Conservation (phyloP, 1,140 invertebrate genomes). For the Saccostrea echinata region DNA sequence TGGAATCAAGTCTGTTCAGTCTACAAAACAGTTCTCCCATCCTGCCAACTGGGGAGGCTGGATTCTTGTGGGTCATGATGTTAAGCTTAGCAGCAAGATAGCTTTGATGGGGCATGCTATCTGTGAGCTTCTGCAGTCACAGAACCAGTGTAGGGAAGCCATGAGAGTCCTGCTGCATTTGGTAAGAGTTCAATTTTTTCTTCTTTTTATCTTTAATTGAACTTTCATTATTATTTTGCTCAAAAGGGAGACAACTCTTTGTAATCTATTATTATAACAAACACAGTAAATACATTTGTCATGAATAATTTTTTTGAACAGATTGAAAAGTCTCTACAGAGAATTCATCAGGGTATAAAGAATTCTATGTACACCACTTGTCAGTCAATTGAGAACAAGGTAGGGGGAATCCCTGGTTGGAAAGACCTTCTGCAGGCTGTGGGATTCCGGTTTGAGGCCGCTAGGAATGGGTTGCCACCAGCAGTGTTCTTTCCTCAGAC, state of each 20-base stretch:
- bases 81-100: conserved; percentile 92
- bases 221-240: no score
- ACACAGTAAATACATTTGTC: no score
- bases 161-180: conserved; percentile 83
- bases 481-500: conserved; percentile 98
- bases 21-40: conserved; percentile 96
- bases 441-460: conserved; percentile 96
- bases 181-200: conserved; percentile 73
- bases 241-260: no score
- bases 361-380: conserved; percentile 99
- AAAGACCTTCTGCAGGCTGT: conserved; percentile 96
- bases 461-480: conserved; percentile 94
- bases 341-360: conserved; percentile 95
- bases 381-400: conserved; percentile 97
- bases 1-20: conserved; percentile 96
- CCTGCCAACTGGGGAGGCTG: conserved; percentile 98
- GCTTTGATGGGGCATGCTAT: conserved; percentile 97
- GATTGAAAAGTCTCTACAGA: conserved; percentile 96
- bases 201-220: no score
- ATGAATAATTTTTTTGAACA: conserved; percentile 63
- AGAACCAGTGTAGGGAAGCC: conserved; percentile 88
- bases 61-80: conserved; percentile 90
- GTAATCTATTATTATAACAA: no score
- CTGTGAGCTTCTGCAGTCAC: conserved; percentile 91
- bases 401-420: conserved; percentile 91